Base-by-base conservation (phyloP, 1,140 invertebrate genomes). In the Drosophila nigrodunni region DNA sequence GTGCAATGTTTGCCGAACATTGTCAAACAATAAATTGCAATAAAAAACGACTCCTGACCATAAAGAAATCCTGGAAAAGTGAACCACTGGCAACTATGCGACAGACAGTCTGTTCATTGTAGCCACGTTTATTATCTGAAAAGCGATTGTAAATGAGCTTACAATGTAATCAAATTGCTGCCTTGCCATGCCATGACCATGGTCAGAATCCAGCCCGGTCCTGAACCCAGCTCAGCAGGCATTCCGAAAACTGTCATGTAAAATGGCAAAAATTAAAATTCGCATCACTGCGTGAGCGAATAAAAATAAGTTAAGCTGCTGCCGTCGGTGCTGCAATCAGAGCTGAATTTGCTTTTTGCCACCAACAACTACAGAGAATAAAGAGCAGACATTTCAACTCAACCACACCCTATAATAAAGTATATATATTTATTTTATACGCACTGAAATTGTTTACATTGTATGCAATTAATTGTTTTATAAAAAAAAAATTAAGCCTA, bases 61-160 rank as follows among this genome's bases (percentile, higher is more conserved):
- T 15, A 18, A 46, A 34, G 25, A 46, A 39, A 43, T 43, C n/a
- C 41, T n/a, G 11, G 3, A 0, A 6, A 4, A n/a, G 3, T n/a
- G 3, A 6, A 43, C 11, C 41, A 43, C 41, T 43, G 41, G 9
- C 41, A 13, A 43, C 11, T n/a, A 43, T 13, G 6, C 10, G 11
- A 30, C 25, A 37, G 35, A 44, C 13, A 10, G 35, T 7, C 44
- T 59, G 46, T 62, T 39, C 60, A 64, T 60, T 77, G 64, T 41
- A 62, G 59, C 18, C 43, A 50, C 30, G 49, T 82, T 82, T 73
- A 83, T 88, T 82, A 72, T 72, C 69, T 66, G 77, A 57, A 61
- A 80, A 80, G 74, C 71, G 74, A 70, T 75, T 78, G 68, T 59
- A 76, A 75, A 80, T 85, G 72, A 78, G 85, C 85, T 89, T 88